Conservation (phyloP, 2,797 vertebrate genomes). For the Todus mexicanus region DNA sequence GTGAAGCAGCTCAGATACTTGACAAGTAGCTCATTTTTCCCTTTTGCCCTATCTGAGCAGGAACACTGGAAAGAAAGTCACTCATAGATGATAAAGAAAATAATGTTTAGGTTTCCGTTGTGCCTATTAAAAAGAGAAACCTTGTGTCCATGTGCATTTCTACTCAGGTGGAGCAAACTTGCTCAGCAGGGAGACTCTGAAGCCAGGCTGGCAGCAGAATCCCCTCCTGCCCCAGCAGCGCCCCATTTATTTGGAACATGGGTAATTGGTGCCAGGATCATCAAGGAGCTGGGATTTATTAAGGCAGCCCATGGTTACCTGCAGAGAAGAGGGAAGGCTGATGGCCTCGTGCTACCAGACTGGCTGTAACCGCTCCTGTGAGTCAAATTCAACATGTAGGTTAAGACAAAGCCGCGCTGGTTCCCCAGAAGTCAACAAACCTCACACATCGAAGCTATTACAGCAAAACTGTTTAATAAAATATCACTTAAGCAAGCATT, state of each 20-base stretch:
- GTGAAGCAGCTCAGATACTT: neutral
- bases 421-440: neutral
- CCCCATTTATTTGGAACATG: neutral
- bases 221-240: neutral
- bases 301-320: neutral
- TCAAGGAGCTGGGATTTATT: neutral
- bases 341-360: neutral
- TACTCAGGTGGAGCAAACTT: neutral
- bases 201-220: neutral
- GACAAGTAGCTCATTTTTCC: neutral
- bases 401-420: neutral
- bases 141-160: neutral
- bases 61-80: neutral
- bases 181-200: neutral
- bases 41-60: neutral
- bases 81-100: neutral
- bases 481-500: slow-evolving; percentile 62
- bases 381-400: neutral
- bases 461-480: slow-evolving; percentile 67
- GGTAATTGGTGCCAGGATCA: neutral
- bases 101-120: neutral
- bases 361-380: neutral
- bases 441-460: neutral
- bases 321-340: neutral
- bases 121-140: neutral